A percentile compares a stretch with the other conserved stretches of the same genome.
Conservation (phyloP, 2,797 vertebrate species). For the Rhodeus uyekii region DNA sequence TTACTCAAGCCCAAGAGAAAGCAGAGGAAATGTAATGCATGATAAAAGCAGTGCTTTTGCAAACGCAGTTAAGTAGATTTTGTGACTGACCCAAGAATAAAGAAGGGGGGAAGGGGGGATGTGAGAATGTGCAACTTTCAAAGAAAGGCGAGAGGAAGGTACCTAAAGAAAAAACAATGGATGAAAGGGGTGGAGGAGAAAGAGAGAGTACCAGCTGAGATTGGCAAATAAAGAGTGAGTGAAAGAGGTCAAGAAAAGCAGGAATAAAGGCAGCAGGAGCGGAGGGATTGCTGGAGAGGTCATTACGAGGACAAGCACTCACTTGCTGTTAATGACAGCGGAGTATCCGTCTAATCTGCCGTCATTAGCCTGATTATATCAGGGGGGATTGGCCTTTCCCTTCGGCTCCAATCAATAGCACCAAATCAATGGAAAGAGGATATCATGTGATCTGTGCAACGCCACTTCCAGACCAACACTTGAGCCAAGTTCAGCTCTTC, state of each 20-base stretch:
- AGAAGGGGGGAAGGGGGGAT: background rate
- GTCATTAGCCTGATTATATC: slow-evolving; percentile 83
- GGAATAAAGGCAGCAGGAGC: slow-evolving; percentile 37
- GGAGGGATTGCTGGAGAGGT: slow-evolving; percentile 64
- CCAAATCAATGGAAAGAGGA: slow-evolving; percentile 76
- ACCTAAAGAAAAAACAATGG: slow-evolving; percentile 59
- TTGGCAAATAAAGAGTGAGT: slow-evolving; percentile 50
- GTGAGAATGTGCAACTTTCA: background rate
- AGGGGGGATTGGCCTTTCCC: slow-evolving; percentile 75
- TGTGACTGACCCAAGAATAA: slow-evolving; percentile 15
- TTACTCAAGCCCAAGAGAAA: slow-evolving; percentile 13
- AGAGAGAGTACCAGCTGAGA: slow-evolving; percentile 4
- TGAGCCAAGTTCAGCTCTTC: background rate
- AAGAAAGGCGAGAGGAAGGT: slow-evolving; percentile 47
- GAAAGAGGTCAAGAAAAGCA: slow-evolving; percentile 44
- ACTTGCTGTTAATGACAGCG: slow-evolving; percentile 75
- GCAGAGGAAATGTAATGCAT: slow-evolving; percentile 26
- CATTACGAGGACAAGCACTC: slow-evolving; percentile 80
- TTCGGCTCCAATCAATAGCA: slow-evolving; percentile 80
- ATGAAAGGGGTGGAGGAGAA: slow-evolving; percentile 57
- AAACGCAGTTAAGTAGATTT: slow-evolving; percentile 41
- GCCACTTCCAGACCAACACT: slow-evolving; percentile 8
- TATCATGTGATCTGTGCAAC: slow-evolving; percentile 59
- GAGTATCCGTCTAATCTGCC: slow-evolving; percentile 80
- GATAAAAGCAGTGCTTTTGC: slow-evolving; percentile 38